These are phyloP conservation scores for Tricholauxania praeusta DNA, from an alignment of 2,888 invertebrate species.

Conservation along the genomic window DNA sequence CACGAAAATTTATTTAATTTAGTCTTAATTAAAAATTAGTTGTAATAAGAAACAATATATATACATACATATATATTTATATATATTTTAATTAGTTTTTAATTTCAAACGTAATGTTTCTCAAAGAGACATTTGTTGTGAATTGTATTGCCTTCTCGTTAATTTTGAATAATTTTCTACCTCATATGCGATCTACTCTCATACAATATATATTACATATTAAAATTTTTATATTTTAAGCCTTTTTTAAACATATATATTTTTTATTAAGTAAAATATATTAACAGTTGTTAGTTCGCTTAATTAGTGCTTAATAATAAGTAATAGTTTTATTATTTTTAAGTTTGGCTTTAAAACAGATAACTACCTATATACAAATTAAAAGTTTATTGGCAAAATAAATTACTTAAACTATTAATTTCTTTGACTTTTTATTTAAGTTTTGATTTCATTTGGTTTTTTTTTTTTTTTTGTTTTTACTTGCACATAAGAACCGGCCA, in stretches of 20 bases:
- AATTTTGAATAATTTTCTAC: conserved; percentile 41
- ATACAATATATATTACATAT: not conserved
- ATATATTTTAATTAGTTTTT: not conserved
- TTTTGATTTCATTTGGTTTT: conserved; percentile 10
- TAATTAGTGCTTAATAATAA: not conserved
- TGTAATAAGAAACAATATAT: no score
- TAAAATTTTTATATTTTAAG: conserved; percentile 1
- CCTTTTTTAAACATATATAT: not conserved
- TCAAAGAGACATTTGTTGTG: not conserved
- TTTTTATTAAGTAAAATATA: no score
- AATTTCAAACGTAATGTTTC: not conserved
- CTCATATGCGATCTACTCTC: conserved; percentile 31
- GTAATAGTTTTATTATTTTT: conserved; percentile 16
- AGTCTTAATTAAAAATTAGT: no score
- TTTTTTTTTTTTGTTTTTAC: not conserved
- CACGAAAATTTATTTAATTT: no score
- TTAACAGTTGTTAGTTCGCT: not conserved
- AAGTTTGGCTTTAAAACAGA: conserved; percentile 29
- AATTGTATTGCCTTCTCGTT: conserved; percentile 38
- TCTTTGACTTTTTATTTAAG: not conserved
- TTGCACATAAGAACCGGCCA: no score
- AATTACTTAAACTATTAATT: conserved; percentile 27
- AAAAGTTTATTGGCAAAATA: conserved; percentile 31
- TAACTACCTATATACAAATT: conserved; percentile 1
- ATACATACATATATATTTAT: no score